Conservation (phyloP, 2,888 invertebrate species). For the Diaprepes abbreviatus region DNA sequence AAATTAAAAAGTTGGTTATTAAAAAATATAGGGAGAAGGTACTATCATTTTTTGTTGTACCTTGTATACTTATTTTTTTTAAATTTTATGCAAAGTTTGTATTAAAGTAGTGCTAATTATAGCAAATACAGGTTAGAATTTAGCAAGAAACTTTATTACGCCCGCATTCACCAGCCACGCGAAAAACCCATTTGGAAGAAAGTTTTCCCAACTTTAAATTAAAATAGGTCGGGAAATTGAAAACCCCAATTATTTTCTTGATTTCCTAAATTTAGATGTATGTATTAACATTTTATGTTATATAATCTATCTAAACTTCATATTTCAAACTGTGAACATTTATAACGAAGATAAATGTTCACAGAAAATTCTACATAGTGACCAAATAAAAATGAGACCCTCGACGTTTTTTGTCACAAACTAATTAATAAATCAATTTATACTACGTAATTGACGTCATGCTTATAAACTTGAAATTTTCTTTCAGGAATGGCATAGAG, state of each 20-base stretch:
- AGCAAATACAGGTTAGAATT: conserved; percentile 4
- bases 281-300: neutral
- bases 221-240: conserved; percentile 3
- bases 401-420: no score
- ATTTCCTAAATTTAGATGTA: neutral
- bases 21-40: no score
- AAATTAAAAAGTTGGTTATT: no score
- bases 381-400: no score
- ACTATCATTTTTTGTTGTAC: neutral
- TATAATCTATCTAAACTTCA: no score
- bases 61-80: neutral
- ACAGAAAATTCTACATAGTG: no score
- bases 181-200: conserved; percentile 22
- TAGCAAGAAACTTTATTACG: conserved; percentile 27
- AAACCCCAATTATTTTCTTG: neutral
- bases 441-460: no score
- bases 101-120: neutral
- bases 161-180: conserved; percentile 32
- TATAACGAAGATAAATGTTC: no score
- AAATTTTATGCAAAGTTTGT: neutral
- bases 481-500: conserved; percentile 72
- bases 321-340: no score
- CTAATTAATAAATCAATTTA: no score
- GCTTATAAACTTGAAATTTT: no score
- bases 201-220: conserved; percentile 22